Percentiles rank a stretch among this genome's conserved stretches.
phyloP scores from a whole-genome alignment of 2,888 invertebrate genomes.

The Euproctis similis region DNA sequence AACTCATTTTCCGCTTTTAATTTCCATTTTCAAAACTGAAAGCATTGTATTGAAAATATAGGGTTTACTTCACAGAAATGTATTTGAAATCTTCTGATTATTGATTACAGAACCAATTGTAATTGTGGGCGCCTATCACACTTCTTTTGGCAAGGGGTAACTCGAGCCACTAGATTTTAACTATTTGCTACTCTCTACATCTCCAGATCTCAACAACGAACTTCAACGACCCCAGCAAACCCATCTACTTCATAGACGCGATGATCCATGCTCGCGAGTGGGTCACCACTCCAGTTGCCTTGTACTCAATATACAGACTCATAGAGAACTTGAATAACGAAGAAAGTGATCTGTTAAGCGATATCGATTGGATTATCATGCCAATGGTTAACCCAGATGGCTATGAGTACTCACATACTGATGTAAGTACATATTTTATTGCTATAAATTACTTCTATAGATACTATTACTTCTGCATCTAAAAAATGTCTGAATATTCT shows the following conservation, averaged over 20 bases:
- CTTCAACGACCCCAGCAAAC: constrained; percentile 49
- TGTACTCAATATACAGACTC: constrained; percentile 76
- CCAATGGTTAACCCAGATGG: constrained; percentile 84
- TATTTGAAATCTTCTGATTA: too few relatives aligned
- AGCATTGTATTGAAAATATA: too few relatives aligned
- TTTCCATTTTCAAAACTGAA: too few relatives aligned
- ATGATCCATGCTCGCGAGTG: constrained; percentile 81
- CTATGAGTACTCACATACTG: constrained; percentile 78
- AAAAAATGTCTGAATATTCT: background rate
- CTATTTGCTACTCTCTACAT: too few relatives aligned
- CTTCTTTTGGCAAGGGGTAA: too few relatives aligned
- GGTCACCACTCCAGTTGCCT: constrained; percentile 77
- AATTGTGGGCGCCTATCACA: too few relatives aligned
- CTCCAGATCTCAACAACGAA: constrained; percentile 72
- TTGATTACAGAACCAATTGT: too few relatives aligned
- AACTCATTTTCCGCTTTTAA: too few relatives aligned
- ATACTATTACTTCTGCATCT: background rate
- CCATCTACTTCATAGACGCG: constrained; percentile 71
- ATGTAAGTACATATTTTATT: constrained; percentile 68
- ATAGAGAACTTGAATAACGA: constrained; percentile 59
- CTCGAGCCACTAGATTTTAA: too few relatives aligned
- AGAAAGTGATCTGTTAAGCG: constrained; percentile 62
- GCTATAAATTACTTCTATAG: too few relatives aligned
- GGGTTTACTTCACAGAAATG: too few relatives aligned
- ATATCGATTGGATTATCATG: constrained; percentile 79